A percentile compares a stretch with the other conserved stretches of the same genome.
These are phyloP conservation scores for Echiichthys vipera DNA, from an alignment of 2,797 vertebrate species.

Conservation along the genomic window DNA sequence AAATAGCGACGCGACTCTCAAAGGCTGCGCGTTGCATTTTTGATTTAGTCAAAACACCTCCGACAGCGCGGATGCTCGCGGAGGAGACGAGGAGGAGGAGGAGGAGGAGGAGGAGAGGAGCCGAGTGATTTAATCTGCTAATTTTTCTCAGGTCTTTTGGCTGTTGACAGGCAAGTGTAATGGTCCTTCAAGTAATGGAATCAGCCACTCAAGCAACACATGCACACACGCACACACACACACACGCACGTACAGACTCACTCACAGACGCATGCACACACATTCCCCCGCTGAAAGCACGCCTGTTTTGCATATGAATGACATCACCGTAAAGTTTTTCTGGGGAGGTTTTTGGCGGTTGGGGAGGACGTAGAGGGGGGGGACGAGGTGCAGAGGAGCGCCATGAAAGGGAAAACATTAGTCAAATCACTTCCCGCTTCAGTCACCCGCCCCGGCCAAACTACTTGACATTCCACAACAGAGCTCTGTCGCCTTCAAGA, in stretches of 20 bases:
- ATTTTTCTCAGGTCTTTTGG: slow-evolving; percentile 82
- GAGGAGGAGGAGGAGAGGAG: slow-evolving; percentile 39
- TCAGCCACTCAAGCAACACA: slow-evolving; percentile 84
- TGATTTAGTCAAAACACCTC: slow-evolving; percentile 59
- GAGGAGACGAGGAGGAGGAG: slow-evolving; percentile 8
- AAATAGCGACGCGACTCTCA: slow-evolving; percentile 32
- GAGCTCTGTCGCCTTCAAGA: slow-evolving; percentile 51
- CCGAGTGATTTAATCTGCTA: slow-evolving; percentile 79
- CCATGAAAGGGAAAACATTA: slow-evolving; percentile 73
- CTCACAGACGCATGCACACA: slow-evolving; percentile 56
- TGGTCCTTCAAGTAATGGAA: slow-evolving; percentile 86
- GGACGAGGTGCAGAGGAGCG: slow-evolving; percentile 44
- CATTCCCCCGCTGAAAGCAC: slow-evolving; percentile 73
- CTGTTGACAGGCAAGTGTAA: slow-evolving; percentile 84
- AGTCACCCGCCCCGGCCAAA: slow-evolving; percentile 66
- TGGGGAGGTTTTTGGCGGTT: slow-evolving; percentile 68
- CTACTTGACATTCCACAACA: slow-evolving; percentile 79
- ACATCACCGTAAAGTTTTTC: slow-evolving; percentile 77
- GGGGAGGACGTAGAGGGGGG: slow-evolving; percentile 57
- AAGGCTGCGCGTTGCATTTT: slow-evolving; percentile 38
- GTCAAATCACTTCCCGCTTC: slow-evolving; percentile 79
- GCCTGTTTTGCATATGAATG: slow-evolving; percentile 84
- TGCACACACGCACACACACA: slow-evolving; percentile 44
- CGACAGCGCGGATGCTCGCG: slow-evolving; percentile 14
- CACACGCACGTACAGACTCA: slow-evolving; percentile 34